Conservation (phyloP, 2,888 invertebrate genomes). For the Nebria brevicollis region DNA sequence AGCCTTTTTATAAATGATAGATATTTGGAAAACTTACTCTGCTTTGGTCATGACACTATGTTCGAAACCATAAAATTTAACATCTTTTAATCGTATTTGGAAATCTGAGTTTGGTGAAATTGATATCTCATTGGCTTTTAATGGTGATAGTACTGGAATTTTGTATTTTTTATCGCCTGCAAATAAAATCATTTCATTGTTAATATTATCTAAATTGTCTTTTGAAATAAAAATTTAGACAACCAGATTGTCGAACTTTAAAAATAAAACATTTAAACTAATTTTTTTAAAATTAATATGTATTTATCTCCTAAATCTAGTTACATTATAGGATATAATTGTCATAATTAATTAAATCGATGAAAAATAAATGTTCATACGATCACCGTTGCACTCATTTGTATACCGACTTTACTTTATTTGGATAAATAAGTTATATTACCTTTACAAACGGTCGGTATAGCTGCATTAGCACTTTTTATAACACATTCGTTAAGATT, state of each 20-base stretch:
- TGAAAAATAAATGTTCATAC: not conserved
- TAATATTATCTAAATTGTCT: no score
- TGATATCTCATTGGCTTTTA: constrained; percentile 53
- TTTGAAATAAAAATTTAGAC: no score
- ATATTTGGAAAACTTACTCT: constrained; percentile 46
- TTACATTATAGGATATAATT: no score
- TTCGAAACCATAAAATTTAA: constrained; percentile 53
- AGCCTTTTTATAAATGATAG: not conserved
- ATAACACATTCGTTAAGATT: constrained; percentile 4
- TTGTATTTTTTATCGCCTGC: constrained; percentile 54
- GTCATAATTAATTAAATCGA: not conserved
- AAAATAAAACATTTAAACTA: no score
- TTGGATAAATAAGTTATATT: not conserved
- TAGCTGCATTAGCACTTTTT: not conserved
- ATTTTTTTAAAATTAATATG: no score
- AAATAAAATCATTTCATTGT: no score
- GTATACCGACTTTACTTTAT: no score
- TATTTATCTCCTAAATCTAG: no score
- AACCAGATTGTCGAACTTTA: no score
- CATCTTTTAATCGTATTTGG: constrained; percentile 52
- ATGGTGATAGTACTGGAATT: constrained; percentile 54
- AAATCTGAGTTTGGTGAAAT: constrained; percentile 52
- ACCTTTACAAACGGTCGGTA: not conserved
- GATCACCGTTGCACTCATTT: no score
- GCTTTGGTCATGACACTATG: constrained; percentile 49